Percentiles rank a stretch among this genome's conserved stretches.
phyloP scores from a whole-genome alignment of 2,888 invertebrate genomes.

The Pristionchus maxplancki region DNA sequence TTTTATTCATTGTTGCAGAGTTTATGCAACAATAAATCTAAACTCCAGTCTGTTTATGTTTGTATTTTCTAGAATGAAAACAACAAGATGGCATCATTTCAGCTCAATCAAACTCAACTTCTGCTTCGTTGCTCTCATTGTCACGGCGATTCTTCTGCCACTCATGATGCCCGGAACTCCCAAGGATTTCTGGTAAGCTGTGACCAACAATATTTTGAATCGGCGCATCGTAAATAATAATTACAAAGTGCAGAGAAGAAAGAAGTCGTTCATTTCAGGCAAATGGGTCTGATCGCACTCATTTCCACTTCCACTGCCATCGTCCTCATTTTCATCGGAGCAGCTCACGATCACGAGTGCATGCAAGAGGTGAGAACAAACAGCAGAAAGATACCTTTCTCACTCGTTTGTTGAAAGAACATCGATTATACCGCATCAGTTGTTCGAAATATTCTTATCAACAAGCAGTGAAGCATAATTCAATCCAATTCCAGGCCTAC shows the following conservation, averaged over 20 bases:
- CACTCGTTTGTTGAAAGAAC: no score
- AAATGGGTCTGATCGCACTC: neutral
- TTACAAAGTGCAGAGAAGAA: no score
- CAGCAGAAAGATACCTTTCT: no score
- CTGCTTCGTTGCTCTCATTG: conserved; percentile 60
- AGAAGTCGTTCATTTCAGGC: conserved; percentile 8
- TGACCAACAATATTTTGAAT: neutral
- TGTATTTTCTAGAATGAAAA: no score
- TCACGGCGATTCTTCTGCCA: conserved; percentile 59
- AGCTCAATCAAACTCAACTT: conserved; percentile 56
- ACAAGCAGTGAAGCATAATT: neutral
- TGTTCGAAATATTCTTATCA: neutral
- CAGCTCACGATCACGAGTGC: conserved; percentile 42
- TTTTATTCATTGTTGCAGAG: no score
- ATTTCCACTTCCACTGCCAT: conserved; percentile 20
- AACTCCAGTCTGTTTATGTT: no score
- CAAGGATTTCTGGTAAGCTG: conserved; percentile 62
- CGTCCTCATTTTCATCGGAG: conserved; percentile 29
- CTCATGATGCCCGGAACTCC: conserved; percentile 60
- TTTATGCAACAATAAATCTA: no score
- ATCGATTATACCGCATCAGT: neutral
- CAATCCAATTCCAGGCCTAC: conserved; percentile 62
- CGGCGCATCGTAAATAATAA: no score
- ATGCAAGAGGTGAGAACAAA: neutral
- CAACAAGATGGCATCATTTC: no score